Evolutionary conservation across 2,797 vertebrate genomes (phyloP).

Genomic region (Phataginus tetradactyla): DNA sequence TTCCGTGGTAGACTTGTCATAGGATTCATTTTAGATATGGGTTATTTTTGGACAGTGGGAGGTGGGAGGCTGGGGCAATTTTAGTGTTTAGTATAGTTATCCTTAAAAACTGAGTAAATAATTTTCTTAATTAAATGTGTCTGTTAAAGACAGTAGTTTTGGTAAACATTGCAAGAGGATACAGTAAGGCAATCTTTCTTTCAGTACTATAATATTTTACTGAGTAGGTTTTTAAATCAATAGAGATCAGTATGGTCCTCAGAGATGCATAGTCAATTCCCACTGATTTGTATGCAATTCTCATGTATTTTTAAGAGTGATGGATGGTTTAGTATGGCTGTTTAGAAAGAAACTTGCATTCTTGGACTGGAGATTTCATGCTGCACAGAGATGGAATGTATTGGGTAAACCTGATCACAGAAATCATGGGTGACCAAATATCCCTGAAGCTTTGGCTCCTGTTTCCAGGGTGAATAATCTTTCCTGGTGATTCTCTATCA

Average conservation of each 20-base stretch:
- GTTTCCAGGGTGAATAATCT: not conserved
- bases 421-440: not conserved
- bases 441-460: not conserved
- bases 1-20: not conserved
- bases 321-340: not conserved
- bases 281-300: slow-evolving; percentile 7
- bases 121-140: slow-evolving; percentile 14
- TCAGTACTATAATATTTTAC: not conserved
- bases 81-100: not conserved
- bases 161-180: slow-evolving; percentile 2
- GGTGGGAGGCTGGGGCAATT: not conserved
- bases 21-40: not conserved
- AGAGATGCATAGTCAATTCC: not conserved
- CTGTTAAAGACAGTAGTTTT: slow-evolving; percentile 36
- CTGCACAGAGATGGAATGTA: not conserved
- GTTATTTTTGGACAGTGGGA: not conserved
- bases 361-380: not conserved
- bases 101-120: slow-evolving; percentile 20
- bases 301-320: slow-evolving; percentile 21
- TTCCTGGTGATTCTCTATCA: not conserved
- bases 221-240: slow-evolving; percentile 25
- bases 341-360: slow-evolving; percentile 40
- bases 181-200: not conserved
- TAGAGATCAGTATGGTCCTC: slow-evolving; percentile 36
- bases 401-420: not conserved